These are phyloP conservation scores for Catamblyrhynchus diadema DNA, from an alignment of 2,797 vertebrate genomes.

Conservation along the genomic window DNA sequence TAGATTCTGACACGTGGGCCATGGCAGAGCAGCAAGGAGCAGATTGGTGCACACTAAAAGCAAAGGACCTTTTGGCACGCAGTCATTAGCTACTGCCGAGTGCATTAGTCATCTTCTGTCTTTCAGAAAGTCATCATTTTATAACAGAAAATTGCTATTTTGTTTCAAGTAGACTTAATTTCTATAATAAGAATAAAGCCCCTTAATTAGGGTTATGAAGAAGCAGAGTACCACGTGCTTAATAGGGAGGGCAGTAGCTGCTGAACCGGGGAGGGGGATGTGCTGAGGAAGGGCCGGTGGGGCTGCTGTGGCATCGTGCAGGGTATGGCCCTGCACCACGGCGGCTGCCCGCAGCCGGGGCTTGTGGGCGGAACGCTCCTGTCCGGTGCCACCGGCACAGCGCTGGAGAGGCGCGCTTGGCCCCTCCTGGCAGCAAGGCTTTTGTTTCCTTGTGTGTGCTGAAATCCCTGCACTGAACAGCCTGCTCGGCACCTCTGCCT, in stretches of 20 bases:
- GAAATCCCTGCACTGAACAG: fast-evolving
- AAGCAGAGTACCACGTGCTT: background rate
- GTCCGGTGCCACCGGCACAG: fast-evolving
- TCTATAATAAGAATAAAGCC: constrained; percentile 8
- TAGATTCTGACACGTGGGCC: fast-evolving
- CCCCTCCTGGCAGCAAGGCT: background rate
- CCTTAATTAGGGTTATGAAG: background rate
- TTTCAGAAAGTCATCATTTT: constrained; percentile 27
- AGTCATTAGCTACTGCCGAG: background rate
- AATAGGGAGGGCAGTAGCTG: background rate
- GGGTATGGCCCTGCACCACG: background rate
- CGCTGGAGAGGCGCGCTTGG: fast-evolving
- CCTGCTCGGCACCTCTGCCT: background rate
- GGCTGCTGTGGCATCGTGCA: fast-evolving
- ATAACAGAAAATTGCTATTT: constrained; percentile 41
- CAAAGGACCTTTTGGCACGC: background rate
- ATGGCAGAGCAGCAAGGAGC: background rate
- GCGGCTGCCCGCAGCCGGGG: background rate
- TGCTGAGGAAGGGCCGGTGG: fast-evolving
- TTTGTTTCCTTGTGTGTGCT: background rate
- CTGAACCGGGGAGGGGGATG: fast-evolving
- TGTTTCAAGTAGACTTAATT: constrained; percentile 36
- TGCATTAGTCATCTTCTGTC: constrained; percentile 31
- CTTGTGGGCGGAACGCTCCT: fast-evolving
- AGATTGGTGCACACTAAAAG: background rate